Conservation (phyloP, 2,113 vertebrate genomes). For the Tenrec ecaudatus region DNA sequence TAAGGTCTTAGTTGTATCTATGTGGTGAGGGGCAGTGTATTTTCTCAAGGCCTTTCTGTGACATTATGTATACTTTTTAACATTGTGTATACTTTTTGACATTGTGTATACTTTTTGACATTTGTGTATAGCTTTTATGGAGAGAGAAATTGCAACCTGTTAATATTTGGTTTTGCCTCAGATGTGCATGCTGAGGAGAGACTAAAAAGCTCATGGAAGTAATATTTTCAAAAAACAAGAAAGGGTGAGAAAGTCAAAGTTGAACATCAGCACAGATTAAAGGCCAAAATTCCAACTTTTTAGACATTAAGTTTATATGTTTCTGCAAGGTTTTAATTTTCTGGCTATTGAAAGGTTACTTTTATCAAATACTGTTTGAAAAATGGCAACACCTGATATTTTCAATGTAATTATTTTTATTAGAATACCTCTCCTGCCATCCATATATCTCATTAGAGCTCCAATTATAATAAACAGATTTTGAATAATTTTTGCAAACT, state of each 20-base stretch:
- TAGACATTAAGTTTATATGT: neutral
- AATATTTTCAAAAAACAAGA: constrained; percentile 12
- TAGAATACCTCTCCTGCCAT: too few species aligned
- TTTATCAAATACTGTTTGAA: neutral
- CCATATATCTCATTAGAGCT: too few species aligned
- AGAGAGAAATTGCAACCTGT: constrained; percentile 9
- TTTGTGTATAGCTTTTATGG: neutral
- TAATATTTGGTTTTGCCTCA: constrained; percentile 39
- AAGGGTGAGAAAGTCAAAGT: neutral
- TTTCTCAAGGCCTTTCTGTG: constrained; percentile 7
- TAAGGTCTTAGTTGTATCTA: neutral
- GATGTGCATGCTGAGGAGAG: constrained; percentile 12
- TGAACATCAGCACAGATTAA: neutral
- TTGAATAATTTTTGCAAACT: too few species aligned
- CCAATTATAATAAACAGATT: too few species aligned
- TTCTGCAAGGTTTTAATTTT: neutral
- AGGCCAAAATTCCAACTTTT: neutral
- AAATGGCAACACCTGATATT: neutral
- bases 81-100: neutral
- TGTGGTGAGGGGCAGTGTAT: neutral
- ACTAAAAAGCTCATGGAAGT: constrained; percentile 21
- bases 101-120: neutral
- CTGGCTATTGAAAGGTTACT: neutral
- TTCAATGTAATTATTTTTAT: neutral
- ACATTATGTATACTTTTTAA: neutral